Evolutionary conservation across 1,140 invertebrate species (phyloP).

Genomic region (Heliconius melpomene): DNA sequence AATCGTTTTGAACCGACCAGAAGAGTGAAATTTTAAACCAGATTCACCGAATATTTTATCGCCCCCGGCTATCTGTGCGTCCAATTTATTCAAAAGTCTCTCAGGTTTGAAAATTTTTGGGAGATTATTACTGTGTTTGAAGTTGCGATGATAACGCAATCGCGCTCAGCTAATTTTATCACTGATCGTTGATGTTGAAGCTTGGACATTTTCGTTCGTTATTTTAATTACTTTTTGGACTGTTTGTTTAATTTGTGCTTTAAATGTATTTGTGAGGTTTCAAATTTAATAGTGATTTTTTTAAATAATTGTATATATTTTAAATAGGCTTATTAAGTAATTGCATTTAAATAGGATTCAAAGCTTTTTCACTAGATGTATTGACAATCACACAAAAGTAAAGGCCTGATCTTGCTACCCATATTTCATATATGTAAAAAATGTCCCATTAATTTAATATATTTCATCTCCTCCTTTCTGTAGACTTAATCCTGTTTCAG

Average conservation of each 20-base stretch:
- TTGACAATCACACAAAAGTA: no score
- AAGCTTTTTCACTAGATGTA: no score
- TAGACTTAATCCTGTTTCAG: background rate
- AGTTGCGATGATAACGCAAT: background rate
- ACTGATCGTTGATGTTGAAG: background rate
- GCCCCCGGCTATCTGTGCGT: conserved; percentile 2
- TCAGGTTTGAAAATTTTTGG: conserved; percentile 10
- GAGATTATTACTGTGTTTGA: conserved; percentile 10
- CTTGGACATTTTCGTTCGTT: background rate
- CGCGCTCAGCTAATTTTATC: background rate
- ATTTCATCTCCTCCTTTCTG: background rate
- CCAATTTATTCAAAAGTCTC: conserved; percentile 12
- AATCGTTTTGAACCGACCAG: background rate
- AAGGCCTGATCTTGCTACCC: no score
- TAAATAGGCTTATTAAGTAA: no score
- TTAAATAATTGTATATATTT: no score
- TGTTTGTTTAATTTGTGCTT: background rate
- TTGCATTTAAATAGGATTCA: no score
- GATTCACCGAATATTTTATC: conserved; percentile 8
- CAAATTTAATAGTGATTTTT: background rate
- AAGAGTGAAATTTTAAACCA: conserved; percentile 1
- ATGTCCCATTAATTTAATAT: background rate
- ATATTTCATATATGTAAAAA: no score
- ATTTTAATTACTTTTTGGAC: background rate
- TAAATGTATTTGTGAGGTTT: background rate